Base-by-base conservation (phyloP, 2,888 invertebrate genomes). In the Dryocosmus kuriphilus region DNA sequence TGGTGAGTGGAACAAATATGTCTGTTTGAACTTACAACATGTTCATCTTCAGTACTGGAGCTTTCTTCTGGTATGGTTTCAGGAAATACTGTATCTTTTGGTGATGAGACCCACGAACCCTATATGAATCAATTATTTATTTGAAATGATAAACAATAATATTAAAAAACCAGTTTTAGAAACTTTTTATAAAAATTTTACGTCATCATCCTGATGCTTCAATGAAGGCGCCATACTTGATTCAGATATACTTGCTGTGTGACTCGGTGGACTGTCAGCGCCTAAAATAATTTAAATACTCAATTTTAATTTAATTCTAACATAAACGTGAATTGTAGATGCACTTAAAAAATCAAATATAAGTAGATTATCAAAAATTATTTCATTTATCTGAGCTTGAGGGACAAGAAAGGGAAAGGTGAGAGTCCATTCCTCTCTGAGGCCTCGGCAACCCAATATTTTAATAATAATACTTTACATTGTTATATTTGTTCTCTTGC, bases 21-120 rank as follows among this genome's bases (percentile, higher is more conserved):
- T 38, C 30, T 35, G 22, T 6, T 32, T 71, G 16, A 81, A 88
- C 92, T 92, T 90, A 95, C 97, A 88, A 98, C 97, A 90, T 97
- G 97, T 90, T 97, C 97, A 89, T 97, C 97, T 92, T 98, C 98
- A 76, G 97, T 96, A 86, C 97, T 97, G 5, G 97, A 97, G 88
- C 97, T 97, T 91, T 98, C 97, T 92, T 98, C 97, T 0, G 97
- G 97, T 85, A 97, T 97, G 9, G 97, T 97, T 93, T 97, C 97
- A 14, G 97, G 97, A 89, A 97, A 97, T 78, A 95, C 95, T 22
- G 96, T 96, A 82, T 97, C 97, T 91, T 97, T 97, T 6, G 97
- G 97, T 14, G 97, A 97, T 5, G 97, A 96, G 19, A 97, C 94
- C 97, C 97, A 97, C 41, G 93, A 93, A 22, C 94, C 94, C 93